A percentile compares a stretch with the other conserved stretches of the same genome.
Evolutionary conservation across 2,797 vertebrate species (phyloP).

Genomic region (Pipistrellus kuhlii): DNA sequence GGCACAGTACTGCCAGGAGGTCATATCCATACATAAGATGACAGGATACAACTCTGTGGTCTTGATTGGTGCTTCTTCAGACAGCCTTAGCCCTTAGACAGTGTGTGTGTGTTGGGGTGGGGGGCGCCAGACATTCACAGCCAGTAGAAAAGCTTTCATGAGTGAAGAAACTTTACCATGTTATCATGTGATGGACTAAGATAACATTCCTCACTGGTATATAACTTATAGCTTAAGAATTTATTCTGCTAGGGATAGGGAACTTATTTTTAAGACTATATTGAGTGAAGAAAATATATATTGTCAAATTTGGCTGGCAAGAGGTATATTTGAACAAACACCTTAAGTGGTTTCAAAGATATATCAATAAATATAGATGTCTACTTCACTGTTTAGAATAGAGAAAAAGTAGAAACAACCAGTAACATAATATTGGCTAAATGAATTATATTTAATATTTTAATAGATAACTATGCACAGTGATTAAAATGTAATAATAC

Average conservation of each 20-base stretch:
- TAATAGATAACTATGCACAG: slow-evolving; percentile 38
- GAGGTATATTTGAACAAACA: neutral
- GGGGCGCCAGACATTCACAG: neutral
- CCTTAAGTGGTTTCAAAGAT: slow-evolving; percentile 15
- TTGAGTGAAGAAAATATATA: neutral
- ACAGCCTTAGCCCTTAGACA: neutral
- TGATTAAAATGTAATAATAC: neutral
- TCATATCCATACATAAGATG: neutral
- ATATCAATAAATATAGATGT: neutral
- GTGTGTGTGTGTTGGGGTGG: neutral
- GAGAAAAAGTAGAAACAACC: neutral
- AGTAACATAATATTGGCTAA: slow-evolving; percentile 13
- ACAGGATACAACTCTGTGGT: neutral
- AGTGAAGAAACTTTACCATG: neutral
- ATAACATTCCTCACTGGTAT: neutral
- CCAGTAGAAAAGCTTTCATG: neutral
- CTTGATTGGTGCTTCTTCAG: slow-evolving; percentile 14
- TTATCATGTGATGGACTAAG: neutral
- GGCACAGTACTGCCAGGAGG: neutral
- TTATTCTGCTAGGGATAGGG: neutral
- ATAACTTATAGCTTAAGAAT: neutral
- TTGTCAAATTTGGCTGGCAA: neutral
- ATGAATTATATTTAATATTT: neutral
- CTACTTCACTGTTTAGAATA: neutral
- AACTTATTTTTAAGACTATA: neutral